These are phyloP conservation scores for Sarcophaga caerulescens DNA, from an alignment of 2,888 invertebrate species.

Conservation along the genomic window DNA sequence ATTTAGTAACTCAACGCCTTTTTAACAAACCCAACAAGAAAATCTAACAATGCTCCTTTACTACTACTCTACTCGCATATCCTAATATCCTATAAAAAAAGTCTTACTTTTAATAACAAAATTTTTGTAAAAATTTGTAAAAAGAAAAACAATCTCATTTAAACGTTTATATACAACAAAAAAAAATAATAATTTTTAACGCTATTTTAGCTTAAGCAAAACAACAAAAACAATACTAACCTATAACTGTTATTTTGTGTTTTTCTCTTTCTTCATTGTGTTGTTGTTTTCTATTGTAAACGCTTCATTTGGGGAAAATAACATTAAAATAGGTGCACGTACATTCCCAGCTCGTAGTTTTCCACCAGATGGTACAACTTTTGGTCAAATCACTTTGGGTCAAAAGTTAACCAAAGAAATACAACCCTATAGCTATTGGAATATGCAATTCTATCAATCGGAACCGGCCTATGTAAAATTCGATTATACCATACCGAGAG, in stretches of 20 bases:
- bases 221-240: constrained; percentile 60
- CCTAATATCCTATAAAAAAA: too few relatives aligned
- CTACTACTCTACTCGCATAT: too few relatives aligned
- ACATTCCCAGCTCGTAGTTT: constrained; percentile 94
- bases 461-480: constrained; percentile 96
- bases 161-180: background rate
- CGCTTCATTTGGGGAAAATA: constrained; percentile 40
- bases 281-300: constrained; percentile 11
- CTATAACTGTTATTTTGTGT: constrained; percentile 54
- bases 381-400: constrained; percentile 93
- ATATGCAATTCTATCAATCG: constrained; percentile 97
- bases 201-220: background rate
- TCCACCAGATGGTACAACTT: constrained; percentile 95
- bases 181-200: constrained; percentile 8
- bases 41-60: background rate
- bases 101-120: background rate
- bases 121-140: background rate
- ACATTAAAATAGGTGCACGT: constrained; percentile 86
- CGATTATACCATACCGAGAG: constrained; percentile 95
- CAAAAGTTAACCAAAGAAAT: constrained; percentile 94
- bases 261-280: constrained; percentile 46
- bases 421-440: constrained; percentile 97
- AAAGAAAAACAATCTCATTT: background rate
- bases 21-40: background rate
- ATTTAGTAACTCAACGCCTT: background rate